Evolutionary conservation across 2,888 invertebrate genomes (phyloP), one percentile per base, ranked within the genome.

Genomic region (Agrypnus murinus): DNA sequence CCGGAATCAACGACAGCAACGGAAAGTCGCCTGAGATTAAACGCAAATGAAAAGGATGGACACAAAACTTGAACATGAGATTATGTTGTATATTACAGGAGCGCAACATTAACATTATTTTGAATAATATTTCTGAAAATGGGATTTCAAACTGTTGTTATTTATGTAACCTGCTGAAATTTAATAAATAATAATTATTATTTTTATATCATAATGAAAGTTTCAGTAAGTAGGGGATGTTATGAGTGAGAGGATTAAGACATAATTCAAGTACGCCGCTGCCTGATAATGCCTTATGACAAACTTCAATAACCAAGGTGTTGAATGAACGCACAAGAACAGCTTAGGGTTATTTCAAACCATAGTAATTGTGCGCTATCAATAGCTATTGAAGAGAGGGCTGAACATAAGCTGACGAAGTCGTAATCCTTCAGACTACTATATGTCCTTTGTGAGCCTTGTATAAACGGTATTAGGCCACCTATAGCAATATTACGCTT

Each of bases 321-420:
- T 77, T 74, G 77, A 76, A 75, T 75, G 76, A 75, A 78, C 79
- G 77, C 79, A 79, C 77, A 80, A 79, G 77, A 78, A 69, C 80
- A 77, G 83, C 83, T 84, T 84, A 83, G 82, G 77, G 81, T 83
- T 84, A 84, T 84, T 84, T 83, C 84, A 78, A 81, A 80, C 82
- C 77, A 77, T 79, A 78, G 81, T 82, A 83, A 83, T 84, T 84
- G 83, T 82, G 81, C 78, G 75, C 76, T 81, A 78, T 83, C 84
- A 84, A 84, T 83, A 77, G 81, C 78, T 73, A 69, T 72, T 69
- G 68, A 69, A 65, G 73, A 65, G 73, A 74, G 74, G 72, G 75
- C 74, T 72, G 74, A 75, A 72, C 74, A 74, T 74, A 72, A 74
- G 71, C 73, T 64, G 72, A 60, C 64, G 65, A 69, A 67, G 72